A percentile compares a stretch with the other conserved stretches of the same genome.
Evolutionary conservation across 2,888 invertebrate species (phyloP).

Genomic region (Epinotia nisella): DNA sequence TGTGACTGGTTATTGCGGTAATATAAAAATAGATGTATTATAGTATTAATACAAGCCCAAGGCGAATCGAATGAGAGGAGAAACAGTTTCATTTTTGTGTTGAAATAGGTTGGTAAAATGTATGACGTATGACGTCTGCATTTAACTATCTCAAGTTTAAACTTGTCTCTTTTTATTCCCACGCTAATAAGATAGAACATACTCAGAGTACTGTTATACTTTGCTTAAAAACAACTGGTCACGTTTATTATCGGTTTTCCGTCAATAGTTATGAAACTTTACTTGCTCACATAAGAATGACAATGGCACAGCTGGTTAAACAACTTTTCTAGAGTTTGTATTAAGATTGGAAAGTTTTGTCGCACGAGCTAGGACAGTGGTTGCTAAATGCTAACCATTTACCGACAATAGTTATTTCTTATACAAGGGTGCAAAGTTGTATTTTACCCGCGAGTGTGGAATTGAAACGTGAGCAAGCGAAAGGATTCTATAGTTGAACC

Average conservation of each 20-base stretch:
- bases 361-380: neutral
- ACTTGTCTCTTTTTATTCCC: neutral
- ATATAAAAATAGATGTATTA: neutral
- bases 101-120: neutral
- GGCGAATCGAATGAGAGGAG: neutral
- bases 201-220: neutral
- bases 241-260: slow-evolving; percentile 17
- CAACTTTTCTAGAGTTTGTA: slow-evolving; percentile 13
- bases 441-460: too few relatives aligned
- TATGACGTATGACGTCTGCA: neutral
- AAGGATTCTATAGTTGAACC: too few relatives aligned
- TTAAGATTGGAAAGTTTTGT: slow-evolving; percentile 12
- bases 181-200: neutral
- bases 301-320: slow-evolving; percentile 9
- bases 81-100: neutral
- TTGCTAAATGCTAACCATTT: too few relatives aligned
- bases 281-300: neutral
- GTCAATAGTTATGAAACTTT: neutral
- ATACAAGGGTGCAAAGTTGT: too few relatives aligned
- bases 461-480: too few relatives aligned
- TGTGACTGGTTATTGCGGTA: neutral
- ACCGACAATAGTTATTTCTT: too few relatives aligned
- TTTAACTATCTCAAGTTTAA: too few relatives aligned
- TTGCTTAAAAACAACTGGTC: neutral
- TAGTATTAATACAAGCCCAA: neutral